Percentiles rank a stretch among this genome's conserved stretches.
These are phyloP conservation scores for Galeopterus variegatus DNA, from an alignment of 2,113 vertebrate genomes.

Conservation along the genomic window DNA sequence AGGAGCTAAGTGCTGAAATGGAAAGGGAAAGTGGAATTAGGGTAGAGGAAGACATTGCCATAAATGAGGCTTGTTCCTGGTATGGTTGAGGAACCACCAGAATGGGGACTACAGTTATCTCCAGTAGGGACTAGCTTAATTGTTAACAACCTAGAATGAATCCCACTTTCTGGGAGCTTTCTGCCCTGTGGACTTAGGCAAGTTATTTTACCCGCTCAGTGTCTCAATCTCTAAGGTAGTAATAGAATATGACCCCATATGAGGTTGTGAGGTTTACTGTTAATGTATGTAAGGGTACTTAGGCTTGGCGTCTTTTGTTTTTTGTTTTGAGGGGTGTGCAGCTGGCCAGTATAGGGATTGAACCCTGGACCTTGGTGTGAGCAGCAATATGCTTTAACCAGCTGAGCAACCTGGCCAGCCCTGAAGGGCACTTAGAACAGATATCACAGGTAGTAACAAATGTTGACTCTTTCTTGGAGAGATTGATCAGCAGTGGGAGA, in stretches of 20 bases:
- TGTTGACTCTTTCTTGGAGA: neutral
- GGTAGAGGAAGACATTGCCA: neutral
- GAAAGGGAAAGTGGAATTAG: neutral
- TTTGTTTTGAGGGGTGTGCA: too few species aligned
- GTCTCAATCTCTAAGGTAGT: neutral
- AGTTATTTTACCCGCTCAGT: neutral
- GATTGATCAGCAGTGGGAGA: neutral
- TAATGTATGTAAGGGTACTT: neutral
- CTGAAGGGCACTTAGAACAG: neutral
- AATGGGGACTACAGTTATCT: neutral
- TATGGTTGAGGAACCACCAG: neutral
- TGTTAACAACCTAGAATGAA: neutral
- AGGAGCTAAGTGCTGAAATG: neutral
- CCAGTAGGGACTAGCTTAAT: neutral
- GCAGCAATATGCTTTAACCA: too few species aligned
- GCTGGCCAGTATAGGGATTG: too few species aligned
- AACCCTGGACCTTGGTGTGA: too few species aligned
- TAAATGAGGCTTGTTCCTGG: neutral
- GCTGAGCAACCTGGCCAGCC: too few species aligned
- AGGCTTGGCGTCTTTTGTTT: too few species aligned
- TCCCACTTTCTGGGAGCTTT: neutral
- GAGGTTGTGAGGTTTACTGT: neutral
- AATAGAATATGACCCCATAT: neutral
- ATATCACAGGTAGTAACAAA: neutral
- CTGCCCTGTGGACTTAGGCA: neutral